A percentile compares a stretch with the other conserved stretches of the same genome.
Conservation (phyloP, 2,888 invertebrate species). For the Polietes domitor region DNA sequence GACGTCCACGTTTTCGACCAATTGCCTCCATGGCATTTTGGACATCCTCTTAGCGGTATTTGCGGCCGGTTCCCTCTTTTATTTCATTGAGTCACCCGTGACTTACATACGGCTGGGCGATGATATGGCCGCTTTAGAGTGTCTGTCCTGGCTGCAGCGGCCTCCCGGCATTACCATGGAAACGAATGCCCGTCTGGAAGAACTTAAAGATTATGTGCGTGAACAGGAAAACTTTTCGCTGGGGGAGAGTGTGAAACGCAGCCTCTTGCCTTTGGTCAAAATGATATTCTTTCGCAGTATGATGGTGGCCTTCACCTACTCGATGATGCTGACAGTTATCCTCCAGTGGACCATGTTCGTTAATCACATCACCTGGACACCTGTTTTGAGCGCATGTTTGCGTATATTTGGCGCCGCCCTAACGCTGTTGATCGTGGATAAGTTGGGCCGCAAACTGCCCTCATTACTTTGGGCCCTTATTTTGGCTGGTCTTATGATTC, state of each 20-base stretch:
- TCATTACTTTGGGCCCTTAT: constrained; percentile 69
- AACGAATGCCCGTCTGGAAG: constrained; percentile 67
- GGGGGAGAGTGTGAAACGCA: constrained; percentile 23
- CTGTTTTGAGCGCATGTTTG: constrained; percentile 67
- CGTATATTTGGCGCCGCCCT: constrained; percentile 70
- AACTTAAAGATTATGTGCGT: constrained; percentile 71
- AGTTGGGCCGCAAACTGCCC: constrained; percentile 71
- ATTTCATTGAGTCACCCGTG: constrained; percentile 74
- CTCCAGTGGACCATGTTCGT: neutral
- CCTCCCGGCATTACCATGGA: constrained; percentile 43
- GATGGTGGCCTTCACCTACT: constrained; percentile 72
- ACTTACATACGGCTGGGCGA: constrained; percentile 71
- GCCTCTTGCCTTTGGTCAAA: constrained; percentile 71
- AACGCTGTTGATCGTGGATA: constrained; percentile 69
- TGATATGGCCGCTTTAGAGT: constrained; percentile 71
- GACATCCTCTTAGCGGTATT: constrained; percentile 67
- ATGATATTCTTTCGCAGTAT: constrained; percentile 73
- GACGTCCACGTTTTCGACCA: constrained; percentile 43
- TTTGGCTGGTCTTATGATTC: constrained; percentile 71
- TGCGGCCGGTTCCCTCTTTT: constrained; percentile 42
- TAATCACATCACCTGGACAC: constrained; percentile 64
- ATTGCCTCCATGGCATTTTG: constrained; percentile 73
- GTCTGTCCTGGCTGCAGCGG: constrained; percentile 64
- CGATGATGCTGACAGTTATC: constrained; percentile 71
- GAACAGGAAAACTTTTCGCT: constrained; percentile 66